phyloP scores from a whole-genome alignment of 53 echinoderm and acorn worm genomes.

The Crossaster papposus region DNA sequence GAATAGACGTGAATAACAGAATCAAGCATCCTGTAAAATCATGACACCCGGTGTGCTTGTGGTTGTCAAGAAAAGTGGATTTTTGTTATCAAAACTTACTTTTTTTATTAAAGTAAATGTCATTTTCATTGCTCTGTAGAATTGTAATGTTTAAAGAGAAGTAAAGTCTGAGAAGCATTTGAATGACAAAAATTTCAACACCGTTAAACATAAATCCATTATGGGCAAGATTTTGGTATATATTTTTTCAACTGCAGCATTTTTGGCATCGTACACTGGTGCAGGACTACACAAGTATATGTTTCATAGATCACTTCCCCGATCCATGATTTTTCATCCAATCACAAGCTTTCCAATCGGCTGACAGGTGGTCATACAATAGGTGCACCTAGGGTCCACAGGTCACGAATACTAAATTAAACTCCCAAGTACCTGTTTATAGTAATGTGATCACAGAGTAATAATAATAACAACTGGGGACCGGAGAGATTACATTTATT shows the following conservation, averaged over 20 bases:
- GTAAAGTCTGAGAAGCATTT: too few species aligned
- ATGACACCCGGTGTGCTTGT: too few species aligned
- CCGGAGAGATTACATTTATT: conserved; percentile 16
- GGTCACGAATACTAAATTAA: conserved; percentile 53
- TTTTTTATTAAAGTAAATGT: too few species aligned
- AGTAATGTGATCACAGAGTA: conserved; percentile 45
- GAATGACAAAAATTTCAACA: too few species aligned
- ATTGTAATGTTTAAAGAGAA: too few species aligned
- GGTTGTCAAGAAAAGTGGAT: too few species aligned
- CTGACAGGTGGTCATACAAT: conserved; percentile 53
- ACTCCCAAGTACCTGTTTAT: conserved; percentile 44
- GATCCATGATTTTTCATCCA: conserved; percentile 8
- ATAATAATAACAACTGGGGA: background rate
- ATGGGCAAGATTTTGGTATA: background rate
- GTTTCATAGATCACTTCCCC: background rate
- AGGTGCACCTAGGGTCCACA: conserved; percentile 33
- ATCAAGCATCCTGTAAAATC: too few species aligned
- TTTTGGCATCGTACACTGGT: background rate
- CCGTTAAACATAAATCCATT: too few species aligned
- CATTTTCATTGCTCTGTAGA: too few species aligned
- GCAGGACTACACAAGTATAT: background rate
- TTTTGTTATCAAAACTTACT: too few species aligned
- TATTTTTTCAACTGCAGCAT: background rate
- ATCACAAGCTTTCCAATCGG: conserved; percentile 40
- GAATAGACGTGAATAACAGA: too few species aligned